Base-by-base conservation (phyloP, 2,113 vertebrate genomes). In the Psittacus erithacus region DNA sequence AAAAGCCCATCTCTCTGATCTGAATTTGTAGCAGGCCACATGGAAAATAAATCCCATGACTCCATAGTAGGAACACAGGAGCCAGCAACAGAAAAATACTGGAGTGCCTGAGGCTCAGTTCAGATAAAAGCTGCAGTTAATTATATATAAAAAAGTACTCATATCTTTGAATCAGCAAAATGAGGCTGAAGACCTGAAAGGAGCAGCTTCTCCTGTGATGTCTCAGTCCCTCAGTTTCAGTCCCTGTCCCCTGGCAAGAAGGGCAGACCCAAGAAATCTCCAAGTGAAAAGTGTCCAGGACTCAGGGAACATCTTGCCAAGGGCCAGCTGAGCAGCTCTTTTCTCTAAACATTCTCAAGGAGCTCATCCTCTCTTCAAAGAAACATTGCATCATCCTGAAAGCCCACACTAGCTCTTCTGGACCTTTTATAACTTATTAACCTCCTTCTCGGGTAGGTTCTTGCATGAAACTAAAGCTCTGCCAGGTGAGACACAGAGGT, bases 81-180 rank as follows among this genome's bases (percentile, higher is more conserved):
- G 11, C 23, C 59, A 86, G n/a, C 6, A 85, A 71, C 0, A 5
- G 65, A 49, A 69, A 75, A 94, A 13, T 35, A 41, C n/a, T 19
- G 41, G 44, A 88, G 52, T 10, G 47, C 86, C 85, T 2, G 29
- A 84, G 83, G 90, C 83, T 73, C 60, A 22, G 62, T 38, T 78
- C 69, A 88, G 86, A 93, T 88, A 73, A 93, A 96, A 92, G 77
- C 52, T 62, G 65, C 38, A 43, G 81, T 57, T 96, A 91, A 95
- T 94, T 94, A 94, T 60, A 23, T 43, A 70, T 88, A 77, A 29
- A 69, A 95, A 88, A 59, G 6, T 71, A 62, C 25, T 55, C 33
- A 6, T 49, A n/a, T n/a, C 33, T 81, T 77, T 88, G 88, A 88
- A 78, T 92, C 82, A 94, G 93, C 82, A 86, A 90, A 96, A 88